These are phyloP conservation scores for Leuctra nigra DNA, from an alignment of 2,888 invertebrate species.

Conservation along the genomic window DNA sequence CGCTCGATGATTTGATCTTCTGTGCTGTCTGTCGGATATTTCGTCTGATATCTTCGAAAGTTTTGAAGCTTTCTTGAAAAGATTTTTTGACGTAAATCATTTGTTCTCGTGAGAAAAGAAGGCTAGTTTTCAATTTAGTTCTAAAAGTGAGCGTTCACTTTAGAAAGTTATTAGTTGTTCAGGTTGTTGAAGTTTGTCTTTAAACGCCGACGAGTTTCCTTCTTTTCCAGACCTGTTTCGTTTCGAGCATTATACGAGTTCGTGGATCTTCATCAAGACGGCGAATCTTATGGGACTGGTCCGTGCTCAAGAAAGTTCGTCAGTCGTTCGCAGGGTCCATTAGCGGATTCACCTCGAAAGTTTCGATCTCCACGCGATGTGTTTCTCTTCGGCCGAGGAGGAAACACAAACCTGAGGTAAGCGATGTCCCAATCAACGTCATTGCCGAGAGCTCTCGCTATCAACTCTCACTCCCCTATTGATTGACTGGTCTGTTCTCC, in stretches of 20 bases:
- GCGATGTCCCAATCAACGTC: slow-evolving; percentile 21
- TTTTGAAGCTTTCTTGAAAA: too few relatives aligned
- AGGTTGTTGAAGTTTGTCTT: too few relatives aligned
- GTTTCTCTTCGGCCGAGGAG: slow-evolving; percentile 80
- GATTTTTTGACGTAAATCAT: too few relatives aligned
- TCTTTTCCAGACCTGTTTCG: slow-evolving; percentile 62
- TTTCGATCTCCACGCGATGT: slow-evolving; percentile 77
- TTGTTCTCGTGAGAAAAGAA: too few relatives aligned
- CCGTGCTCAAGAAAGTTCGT: slow-evolving; percentile 71
- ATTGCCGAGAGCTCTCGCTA: slow-evolving; percentile 1
- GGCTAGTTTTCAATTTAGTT: too few relatives aligned
- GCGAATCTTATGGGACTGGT: slow-evolving; percentile 66
- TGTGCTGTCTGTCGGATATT: too few relatives aligned
- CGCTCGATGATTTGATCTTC: too few relatives aligned
- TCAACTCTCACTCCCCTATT: background rate
- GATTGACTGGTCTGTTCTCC: background rate
- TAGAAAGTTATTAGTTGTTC: slow-evolving; percentile 28
- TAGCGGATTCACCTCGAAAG: slow-evolving; percentile 58
- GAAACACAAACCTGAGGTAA: slow-evolving; percentile 72
- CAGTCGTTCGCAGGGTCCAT: slow-evolving; percentile 47
- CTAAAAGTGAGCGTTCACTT: too few relatives aligned
- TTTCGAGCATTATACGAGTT: slow-evolving; percentile 85
- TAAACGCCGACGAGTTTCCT: too few relatives aligned
- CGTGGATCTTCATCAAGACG: slow-evolving; percentile 80
- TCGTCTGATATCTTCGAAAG: too few relatives aligned